A percentile compares a stretch with the other conserved stretches of the same genome.
Conservation (phyloP, 2,888 invertebrate species). For the Fragum sueziense region DNA sequence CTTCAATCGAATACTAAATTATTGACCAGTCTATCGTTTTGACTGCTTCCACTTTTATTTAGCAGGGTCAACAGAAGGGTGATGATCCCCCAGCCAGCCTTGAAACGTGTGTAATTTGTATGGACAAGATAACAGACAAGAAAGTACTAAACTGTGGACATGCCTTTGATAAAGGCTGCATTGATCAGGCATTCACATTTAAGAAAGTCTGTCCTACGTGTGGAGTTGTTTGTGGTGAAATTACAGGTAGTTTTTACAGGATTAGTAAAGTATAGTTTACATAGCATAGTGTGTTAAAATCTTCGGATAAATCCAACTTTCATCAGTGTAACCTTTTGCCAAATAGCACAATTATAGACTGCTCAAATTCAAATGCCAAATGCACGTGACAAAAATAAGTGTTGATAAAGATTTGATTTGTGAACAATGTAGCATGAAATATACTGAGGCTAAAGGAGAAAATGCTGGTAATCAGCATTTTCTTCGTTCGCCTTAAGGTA, state of each 20-base stretch:
- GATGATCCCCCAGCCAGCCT: not conserved
- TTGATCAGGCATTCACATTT: constrained; percentile 44
- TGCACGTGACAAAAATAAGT: no score
- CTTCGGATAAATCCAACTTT: not conserved
- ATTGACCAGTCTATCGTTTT: no score
- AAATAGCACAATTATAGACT: not conserved
- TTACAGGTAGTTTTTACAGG: constrained; percentile 21
- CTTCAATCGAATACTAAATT: no score
- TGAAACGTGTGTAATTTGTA: constrained; percentile 57
- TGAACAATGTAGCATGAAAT: no score
- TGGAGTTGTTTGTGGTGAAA: constrained; percentile 58
- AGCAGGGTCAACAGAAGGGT: no score
- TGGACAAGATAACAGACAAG: constrained; percentile 43
- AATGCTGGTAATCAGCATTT: no score
- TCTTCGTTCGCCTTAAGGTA: no score
- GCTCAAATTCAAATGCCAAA: no score
- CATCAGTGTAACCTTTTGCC: not conserved
- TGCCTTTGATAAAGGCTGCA: constrained; percentile 57
- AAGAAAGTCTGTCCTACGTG: constrained; percentile 83
- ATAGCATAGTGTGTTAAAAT: not conserved
- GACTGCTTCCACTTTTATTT: no score
- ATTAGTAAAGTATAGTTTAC: not conserved
- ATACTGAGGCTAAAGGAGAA: no score
- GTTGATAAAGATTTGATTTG: no score
- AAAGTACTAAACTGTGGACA: constrained; percentile 60